These are phyloP conservation scores for Furcifer pardalis DNA, from an alignment of 2,797 vertebrate genomes.

Conservation along the genomic window DNA sequence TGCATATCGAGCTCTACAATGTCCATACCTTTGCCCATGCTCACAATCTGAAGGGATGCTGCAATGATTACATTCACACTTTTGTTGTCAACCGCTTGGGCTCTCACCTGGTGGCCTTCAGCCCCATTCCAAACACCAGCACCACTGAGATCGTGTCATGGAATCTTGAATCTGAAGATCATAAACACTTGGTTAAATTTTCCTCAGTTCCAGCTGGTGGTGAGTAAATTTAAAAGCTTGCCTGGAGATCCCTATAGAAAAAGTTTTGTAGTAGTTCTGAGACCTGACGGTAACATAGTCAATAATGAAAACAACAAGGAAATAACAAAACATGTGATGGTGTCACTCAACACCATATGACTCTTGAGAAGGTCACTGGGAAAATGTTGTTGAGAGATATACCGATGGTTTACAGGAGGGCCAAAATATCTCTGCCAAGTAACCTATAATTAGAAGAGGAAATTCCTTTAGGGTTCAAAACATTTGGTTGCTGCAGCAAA, in stretches of 20 bases:
- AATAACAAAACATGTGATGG: background rate
- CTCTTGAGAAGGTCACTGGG: background rate
- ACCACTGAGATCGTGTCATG: conserved; percentile 74
- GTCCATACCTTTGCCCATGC: conserved; percentile 68
- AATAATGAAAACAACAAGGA: background rate
- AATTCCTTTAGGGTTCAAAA: no score
- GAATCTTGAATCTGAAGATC: conserved; percentile 78
- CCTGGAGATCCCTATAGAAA: conserved; percentile 7
- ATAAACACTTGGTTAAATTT: conserved; percentile 71
- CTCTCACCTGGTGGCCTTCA: conserved; percentile 70
- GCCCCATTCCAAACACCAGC: conserved; percentile 51
- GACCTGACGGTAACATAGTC: background rate
- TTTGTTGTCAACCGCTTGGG: conserved; percentile 67
- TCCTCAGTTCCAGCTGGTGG: conserved; percentile 62
- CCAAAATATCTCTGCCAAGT: no score
- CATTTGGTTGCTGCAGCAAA: no score
- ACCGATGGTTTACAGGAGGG: no score
- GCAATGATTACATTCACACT: conserved; percentile 70
- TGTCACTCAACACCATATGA: background rate
- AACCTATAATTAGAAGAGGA: no score
- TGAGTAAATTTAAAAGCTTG: conserved; percentile 40
- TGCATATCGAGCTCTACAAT: conserved; percentile 72
- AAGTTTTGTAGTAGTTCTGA: background rate
- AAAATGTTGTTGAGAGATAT: background rate
- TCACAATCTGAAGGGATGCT: conserved; percentile 70